Percentiles rank a stretch among this genome's conserved stretches.
Evolutionary conservation across 2,113 vertebrate species (phyloP).

Genomic region (Bos taurus): DNA sequence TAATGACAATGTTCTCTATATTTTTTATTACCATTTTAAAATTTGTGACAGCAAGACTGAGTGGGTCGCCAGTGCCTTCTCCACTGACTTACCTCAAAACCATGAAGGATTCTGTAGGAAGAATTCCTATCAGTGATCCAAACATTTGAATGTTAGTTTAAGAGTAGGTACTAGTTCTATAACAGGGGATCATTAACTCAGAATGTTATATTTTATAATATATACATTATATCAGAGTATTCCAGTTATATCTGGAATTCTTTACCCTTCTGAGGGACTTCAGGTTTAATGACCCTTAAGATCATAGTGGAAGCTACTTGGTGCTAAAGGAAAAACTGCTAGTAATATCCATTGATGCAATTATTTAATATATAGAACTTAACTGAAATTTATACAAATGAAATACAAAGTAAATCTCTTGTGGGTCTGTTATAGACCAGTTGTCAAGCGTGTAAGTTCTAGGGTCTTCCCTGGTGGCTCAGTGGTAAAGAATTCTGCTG

Average conservation of each 20-base stretch:
- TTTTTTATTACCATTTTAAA: constrained; percentile 1
- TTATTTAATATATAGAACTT: not conserved
- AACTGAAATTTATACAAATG: not conserved
- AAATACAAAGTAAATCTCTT: not conserved
- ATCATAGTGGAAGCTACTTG: not conserved
- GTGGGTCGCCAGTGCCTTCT: too few relatives aligned
- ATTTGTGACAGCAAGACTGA: not conserved
- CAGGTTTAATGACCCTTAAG: not conserved
- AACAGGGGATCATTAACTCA: not conserved
- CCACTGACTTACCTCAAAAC: not conserved
- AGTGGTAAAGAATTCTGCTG: not conserved
- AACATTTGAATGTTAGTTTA: not conserved
- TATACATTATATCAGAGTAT: not conserved
- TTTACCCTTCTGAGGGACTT: not conserved
- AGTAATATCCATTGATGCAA: not conserved
- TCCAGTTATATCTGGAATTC: not conserved
- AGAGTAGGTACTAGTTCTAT: not conserved
- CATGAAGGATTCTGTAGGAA: not conserved
- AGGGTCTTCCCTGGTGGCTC: not conserved
- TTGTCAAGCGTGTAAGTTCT: not conserved
- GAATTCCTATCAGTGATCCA: not conserved
- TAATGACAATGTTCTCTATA: not conserved
- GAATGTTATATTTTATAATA: not conserved
- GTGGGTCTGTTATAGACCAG: not conserved
- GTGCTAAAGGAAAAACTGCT: not conserved